Evolutionary conservation across 1,140 invertebrate genomes (phyloP).

Genomic region (Pectinophora gossypiella): DNA sequence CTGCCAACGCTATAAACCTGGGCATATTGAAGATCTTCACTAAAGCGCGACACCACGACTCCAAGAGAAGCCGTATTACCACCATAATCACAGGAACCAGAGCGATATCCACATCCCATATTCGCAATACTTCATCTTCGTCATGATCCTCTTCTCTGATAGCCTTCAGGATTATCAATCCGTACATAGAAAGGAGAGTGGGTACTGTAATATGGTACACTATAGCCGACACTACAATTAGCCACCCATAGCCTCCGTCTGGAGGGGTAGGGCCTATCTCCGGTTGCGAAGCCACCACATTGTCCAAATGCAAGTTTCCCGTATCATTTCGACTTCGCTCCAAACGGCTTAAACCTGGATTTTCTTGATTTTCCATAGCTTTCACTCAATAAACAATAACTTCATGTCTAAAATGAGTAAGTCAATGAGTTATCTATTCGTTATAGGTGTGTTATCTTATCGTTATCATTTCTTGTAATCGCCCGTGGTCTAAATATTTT

Average conservation of each 20-base stretch:
- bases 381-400: conserved; percentile 51
- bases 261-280: conserved; percentile 79
- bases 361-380: conserved; percentile 45
- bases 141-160: conserved; percentile 53
- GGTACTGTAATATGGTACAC: conserved; percentile 78
- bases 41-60: conserved; percentile 76
- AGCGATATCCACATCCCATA: conserved; percentile 74
- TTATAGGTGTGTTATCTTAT: conserved; percentile 65
- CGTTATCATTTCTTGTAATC: conserved; percentile 62
- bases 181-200: conserved; percentile 73
- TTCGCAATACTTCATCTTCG: conserved; percentile 47
- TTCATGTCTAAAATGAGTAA: conserved; percentile 52
- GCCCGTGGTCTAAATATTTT: conserved; percentile 51
- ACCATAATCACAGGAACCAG: conserved; percentile 75
- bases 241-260: conserved; percentile 80
- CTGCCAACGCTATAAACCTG: conserved; percentile 68
- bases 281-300: conserved; percentile 77
- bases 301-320: conserved; percentile 59
- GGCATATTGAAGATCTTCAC: conserved; percentile 75
- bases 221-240: conserved; percentile 76
- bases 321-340: conserved; percentile 31
- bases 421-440: conserved; percentile 43
- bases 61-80: conserved; percentile 70
- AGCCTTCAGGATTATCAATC: conserved; percentile 72
- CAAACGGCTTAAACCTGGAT: conserved; percentile 12